Percentiles rank a stretch among this genome's conserved stretches.
These are phyloP conservation scores for Augiades crinisus DNA, from an alignment of 2,888 invertebrate species.

Conservation along the genomic window DNA sequence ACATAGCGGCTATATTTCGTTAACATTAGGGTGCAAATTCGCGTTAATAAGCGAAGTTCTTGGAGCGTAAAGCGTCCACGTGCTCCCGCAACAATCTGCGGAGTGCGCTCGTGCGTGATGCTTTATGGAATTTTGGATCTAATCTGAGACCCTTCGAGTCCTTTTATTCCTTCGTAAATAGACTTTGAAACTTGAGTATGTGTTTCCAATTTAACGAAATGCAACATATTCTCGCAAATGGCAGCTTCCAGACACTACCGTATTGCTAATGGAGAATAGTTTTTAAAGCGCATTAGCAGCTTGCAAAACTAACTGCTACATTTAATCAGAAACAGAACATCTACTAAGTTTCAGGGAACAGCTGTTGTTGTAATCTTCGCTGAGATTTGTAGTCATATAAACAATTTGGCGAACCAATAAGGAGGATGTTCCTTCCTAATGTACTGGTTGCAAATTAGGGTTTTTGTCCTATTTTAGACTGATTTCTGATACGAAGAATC, in stretches of 20 bases:
- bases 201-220: neutral
- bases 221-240: neutral
- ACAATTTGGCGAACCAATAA: neutral
- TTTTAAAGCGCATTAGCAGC: neutral
- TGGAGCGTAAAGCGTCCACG: constrained; percentile 31
- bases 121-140: constrained; percentile 25
- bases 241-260: neutral
- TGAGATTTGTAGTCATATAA: neutral
- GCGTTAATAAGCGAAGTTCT: constrained; percentile 7
- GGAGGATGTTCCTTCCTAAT: too few species aligned
- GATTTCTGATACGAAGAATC: neutral
- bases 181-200: neutral
- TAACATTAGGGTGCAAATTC: constrained; percentile 25
- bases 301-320: constrained; percentile 8
- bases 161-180: constrained; percentile 8
- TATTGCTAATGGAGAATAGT: neutral
- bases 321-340: neutral
- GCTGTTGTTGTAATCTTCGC: constrained; percentile 2
- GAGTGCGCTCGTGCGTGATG: constrained; percentile 29
- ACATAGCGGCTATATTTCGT: constrained; percentile 22
- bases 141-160: neutral
- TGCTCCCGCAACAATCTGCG: constrained; percentile 33
- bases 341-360: neutral
- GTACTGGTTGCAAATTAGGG: neutral
- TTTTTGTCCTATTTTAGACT: neutral